Evolutionary conservation across 2,797 vertebrate genomes (phyloP), one percentile per base, ranked within the genome.

Genomic region (Setipinna tenuifilis): DNA sequence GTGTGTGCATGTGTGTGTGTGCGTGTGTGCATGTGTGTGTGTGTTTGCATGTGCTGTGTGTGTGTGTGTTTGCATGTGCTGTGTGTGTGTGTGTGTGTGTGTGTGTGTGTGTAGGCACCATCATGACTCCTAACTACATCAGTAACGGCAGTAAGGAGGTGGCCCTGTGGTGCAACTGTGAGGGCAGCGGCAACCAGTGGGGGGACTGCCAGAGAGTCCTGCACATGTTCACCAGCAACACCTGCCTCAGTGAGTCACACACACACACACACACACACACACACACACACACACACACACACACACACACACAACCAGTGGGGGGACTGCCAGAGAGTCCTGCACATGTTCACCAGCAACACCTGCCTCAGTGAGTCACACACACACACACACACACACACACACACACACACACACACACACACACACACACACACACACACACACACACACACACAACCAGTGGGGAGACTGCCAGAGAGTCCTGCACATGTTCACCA

Each of bases 81-180:
- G 50, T 54, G 50, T 54, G 50, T 54, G 50, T 14, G 2, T 54
- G 50, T 54, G 50, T 54, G 50, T 54, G 50, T 54, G 50, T 54
- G 50, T 54, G 50, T 54, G 50, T 54, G 50, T 54, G 7, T 54
- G 50, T 54, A 99, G 98, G 98, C 28, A 99, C 98, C n/a, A 94
- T 95, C 87, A 97, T 99, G 97, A 99, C 98, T 10, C 98, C 98
- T 80, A 99, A 99, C 94, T 99, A 98, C 46, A 85, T 98, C 89
- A 98, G 96, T 86, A 98, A 97, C 91, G 93, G 93, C 92, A 98
- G 96, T 2, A 92, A 93, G 82, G 96, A 96, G 0, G 95, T 98
- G 87, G 96, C 97, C 0, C 94, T 98, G 92, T 98, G 96, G 96
- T 99, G 98, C 78, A 96, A 95, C 12, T 99, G 98, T 89, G 95